phyloP scores from a whole-genome alignment of 1,140 invertebrate genomes.

The Ceratosolen solmsi region DNA sequence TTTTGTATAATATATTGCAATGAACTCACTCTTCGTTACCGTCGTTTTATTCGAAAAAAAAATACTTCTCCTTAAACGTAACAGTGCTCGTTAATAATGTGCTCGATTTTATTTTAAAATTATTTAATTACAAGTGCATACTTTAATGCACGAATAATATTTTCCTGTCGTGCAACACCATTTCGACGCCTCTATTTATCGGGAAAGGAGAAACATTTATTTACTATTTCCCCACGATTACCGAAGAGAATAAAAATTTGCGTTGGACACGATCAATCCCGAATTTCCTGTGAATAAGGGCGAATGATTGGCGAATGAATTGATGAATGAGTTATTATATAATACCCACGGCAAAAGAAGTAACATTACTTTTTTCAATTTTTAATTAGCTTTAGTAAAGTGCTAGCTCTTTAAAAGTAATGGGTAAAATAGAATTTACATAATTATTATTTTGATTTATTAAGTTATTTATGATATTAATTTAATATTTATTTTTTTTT shows the following conservation, averaged over 20 bases:
- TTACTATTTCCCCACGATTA: conserved; percentile 42
- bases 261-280: conserved; percentile 54
- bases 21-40: no score
- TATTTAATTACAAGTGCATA: background rate
- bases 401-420: conserved; percentile 10
- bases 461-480: background rate
- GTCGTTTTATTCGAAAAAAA: no score
- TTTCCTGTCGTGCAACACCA: conserved; percentile 32
- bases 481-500: background rate
- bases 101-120: background rate
- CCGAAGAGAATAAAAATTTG: conserved; percentile 64
- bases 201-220: background rate
- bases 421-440: background rate
- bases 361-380: background rate
- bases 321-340: conserved; percentile 38
- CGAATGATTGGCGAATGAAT: conserved; percentile 39
- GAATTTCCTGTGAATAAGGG: conserved; percentile 51
- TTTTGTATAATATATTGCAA: no score
- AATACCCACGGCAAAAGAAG: conserved; percentile 31
- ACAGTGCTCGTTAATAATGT: background rate
- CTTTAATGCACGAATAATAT: background rate
- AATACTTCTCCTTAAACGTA: background rate
- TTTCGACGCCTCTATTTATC: conserved; percentile 46
- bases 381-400: conserved; percentile 2
- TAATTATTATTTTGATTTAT: background rate